Conservation (phyloP, 1,140 invertebrate genomes). For the Aphidius gifuensis region DNA sequence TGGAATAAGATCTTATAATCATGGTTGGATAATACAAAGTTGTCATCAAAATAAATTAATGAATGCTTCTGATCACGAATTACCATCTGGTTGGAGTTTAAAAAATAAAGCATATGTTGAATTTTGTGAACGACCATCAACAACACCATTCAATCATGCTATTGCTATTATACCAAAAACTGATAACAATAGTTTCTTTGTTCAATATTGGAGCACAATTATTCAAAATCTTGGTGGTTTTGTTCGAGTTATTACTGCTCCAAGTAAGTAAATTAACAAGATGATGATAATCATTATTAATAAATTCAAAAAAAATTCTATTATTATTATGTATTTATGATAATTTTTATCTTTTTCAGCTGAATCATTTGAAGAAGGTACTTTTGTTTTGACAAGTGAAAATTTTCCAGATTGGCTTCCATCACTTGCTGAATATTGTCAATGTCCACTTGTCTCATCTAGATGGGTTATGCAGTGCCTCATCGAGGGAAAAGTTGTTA, state of each 20-base stretch:
- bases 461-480: conserved; percentile 61
- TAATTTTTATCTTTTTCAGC: conserved; percentile 33
- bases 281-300: no score
- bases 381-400: conserved; percentile 55
- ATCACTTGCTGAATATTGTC: no score
- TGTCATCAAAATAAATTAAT: conserved; percentile 48
- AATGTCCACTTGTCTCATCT: conserved; percentile 53
- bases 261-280: conserved; percentile 25
- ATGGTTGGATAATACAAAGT: conserved; percentile 60
- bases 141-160: conserved; percentile 55
- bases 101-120: conserved; percentile 52
- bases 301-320: no score
- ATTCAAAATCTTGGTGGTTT: conserved; percentile 59
- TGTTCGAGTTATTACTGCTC: conserved; percentile 48
- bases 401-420: conserved; percentile 57
- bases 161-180: conserved; percentile 55
- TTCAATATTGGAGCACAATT: conserved; percentile 59
- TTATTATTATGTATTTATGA: no score
- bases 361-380: conserved; percentile 51
- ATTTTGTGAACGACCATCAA: conserved; percentile 49
- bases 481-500: conserved; percentile 56
- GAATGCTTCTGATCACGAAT: conserved; percentile 46
- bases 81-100: conserved; percentile 59
- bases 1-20: conserved; percentile 53
- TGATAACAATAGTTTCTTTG: conserved; percentile 52